A percentile compares a stretch with the other conserved stretches of the same genome.
Conservation (phyloP, 1,140 invertebrate species). For the Drosophila lacteicornis region DNA sequence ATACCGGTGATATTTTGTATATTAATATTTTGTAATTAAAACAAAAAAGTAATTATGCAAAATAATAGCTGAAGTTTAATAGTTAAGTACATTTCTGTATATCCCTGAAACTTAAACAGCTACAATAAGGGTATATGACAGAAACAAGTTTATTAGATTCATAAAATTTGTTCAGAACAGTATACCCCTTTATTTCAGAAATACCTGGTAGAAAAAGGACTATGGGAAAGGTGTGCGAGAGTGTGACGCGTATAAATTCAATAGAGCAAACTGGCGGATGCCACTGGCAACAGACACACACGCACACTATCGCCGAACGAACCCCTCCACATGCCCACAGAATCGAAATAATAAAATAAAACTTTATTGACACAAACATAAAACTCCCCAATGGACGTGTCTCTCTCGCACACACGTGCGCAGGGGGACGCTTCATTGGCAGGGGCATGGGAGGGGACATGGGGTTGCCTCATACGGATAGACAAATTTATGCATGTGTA, state of each 20-base stretch:
- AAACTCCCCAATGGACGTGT: constrained; percentile 71
- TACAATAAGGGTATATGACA: background rate
- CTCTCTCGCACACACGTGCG: constrained; percentile 5
- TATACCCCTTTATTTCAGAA: background rate
- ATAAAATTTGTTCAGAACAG: too few relatives aligned
- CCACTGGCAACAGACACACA: constrained; percentile 47
- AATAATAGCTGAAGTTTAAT: too few relatives aligned
- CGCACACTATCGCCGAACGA: background rate
- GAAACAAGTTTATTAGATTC: background rate
- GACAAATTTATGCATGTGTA: constrained; percentile 80
- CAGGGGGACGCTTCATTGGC: constrained; percentile 6
- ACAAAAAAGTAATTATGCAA: background rate
- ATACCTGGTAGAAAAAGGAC: background rate
- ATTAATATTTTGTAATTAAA: background rate
- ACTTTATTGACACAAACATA: constrained; percentile 81
- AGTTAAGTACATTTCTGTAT: too few relatives aligned
- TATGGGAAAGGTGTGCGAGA: constrained; percentile 30
- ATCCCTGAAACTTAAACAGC: too few relatives aligned
- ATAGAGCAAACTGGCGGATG: constrained; percentile 70
- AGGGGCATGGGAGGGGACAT: too few relatives aligned
- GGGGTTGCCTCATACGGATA: constrained; percentile 14
- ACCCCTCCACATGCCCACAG: constrained; percentile 1
- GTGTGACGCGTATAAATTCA: constrained; percentile 65
- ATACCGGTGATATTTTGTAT: background rate
- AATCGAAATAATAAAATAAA: constrained; percentile 77